A percentile compares a stretch with the other conserved stretches of the same genome.
Evolutionary conservation across 2,797 vertebrate genomes (phyloP).

Genomic region (Peromyscus nudipes): DNA sequence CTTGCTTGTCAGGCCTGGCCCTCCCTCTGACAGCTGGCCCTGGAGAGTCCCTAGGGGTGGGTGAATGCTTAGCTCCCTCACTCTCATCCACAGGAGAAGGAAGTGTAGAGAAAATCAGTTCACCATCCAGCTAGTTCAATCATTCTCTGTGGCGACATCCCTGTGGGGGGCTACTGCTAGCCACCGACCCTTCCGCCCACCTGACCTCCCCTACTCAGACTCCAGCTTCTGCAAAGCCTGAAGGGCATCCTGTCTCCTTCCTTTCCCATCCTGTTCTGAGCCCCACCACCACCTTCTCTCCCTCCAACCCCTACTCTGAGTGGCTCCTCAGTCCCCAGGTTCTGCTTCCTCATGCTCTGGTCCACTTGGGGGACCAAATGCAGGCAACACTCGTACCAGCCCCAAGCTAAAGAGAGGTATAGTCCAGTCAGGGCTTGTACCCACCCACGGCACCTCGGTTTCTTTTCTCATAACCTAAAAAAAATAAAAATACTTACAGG

Average conservation of each 20-base stretch:
- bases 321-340: background rate
- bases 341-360: too few species aligned
- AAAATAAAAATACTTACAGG: background rate
- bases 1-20: background rate
- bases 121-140: background rate
- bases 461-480: slow-evolving; percentile 15
- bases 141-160: background rate
- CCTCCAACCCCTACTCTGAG: background rate
- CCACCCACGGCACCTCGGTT: background rate
- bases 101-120: too few species aligned
- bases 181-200: too few species aligned
- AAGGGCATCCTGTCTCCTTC: background rate
- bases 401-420: background rate
- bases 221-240: background rate
- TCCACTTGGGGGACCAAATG: background rate
- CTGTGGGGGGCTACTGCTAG: too few species aligned
- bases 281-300: background rate
- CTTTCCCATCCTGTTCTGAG: background rate
- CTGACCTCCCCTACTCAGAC: background rate
- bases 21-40: background rate
- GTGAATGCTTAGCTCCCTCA: background rate
- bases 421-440: background rate
- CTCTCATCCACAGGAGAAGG: background rate
- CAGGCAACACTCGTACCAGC: background rate
- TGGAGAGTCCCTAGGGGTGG: background rate